Evolutionary conservation across 53 echinoderm and acorn worm species (phyloP), one percentile per base, ranked within the genome.

Genomic region (Arbacia lixula): DNA sequence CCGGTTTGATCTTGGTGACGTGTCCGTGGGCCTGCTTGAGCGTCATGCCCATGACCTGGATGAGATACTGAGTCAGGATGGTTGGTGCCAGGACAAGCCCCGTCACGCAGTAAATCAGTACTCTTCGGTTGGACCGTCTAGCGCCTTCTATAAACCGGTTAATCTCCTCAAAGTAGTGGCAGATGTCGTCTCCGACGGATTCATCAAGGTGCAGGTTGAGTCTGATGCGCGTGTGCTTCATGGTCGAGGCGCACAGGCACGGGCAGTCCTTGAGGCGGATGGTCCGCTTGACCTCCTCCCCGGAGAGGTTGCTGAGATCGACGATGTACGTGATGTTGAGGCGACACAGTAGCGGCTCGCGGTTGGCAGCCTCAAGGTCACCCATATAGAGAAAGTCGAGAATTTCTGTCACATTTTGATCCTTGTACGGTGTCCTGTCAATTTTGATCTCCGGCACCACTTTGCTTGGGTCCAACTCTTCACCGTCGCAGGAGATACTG

Each of bases 221-320:
- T 30, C 96, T 87, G 30, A 84, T 93, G 37, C 91, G 93, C 4
- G 91, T 88, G 66, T 96, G 96, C 58, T 93, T 93, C 91, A 87
- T 89, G 58, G 86, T 89, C 8, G 96, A 96, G 0, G 93, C 85
- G 52, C 96, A 96, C 40, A 93, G 85, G 60, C 96, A 96, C 2
- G 96, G 96, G 27, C 93, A 95, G 51, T 95, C 95, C 57, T 95
- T 93, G 49, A 95, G 85, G 16, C 91, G 91, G 52, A 95, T 88
- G 12, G 91, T 67, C 68, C 86, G 84, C 40, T 77, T 86, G 43
- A 96, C 89, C 49, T 96, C 85, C 19, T 93, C 89, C 1, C 86
- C 91, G 12, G 93, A 83, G 5, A 95, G 86, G 55, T 94, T 96
- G 66, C 93, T 96, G 21, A 96, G 38, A 58, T 96, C 93, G 4